Base-by-base conservation (phyloP, 2,113 vertebrate species). In the Chunga burmeisteri region DNA sequence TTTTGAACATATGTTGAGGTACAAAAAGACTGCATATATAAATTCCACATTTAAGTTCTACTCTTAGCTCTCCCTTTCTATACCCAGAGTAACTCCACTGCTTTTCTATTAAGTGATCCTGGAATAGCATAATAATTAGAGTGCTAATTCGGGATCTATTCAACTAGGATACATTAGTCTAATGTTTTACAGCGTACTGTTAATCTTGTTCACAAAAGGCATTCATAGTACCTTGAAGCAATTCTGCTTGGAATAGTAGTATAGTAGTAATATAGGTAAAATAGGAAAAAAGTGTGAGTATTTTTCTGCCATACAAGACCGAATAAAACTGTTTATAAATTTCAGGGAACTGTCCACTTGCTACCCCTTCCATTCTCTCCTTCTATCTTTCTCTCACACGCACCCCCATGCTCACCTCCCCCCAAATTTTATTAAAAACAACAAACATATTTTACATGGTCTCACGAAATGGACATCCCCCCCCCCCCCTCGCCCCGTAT, bases 351-450 rank as follows among this genome's bases (percentile, higher is more conserved):
- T n/a, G 50, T 17, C 42, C 22, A 36, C 36, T 75, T 79, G 19
- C 32, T 26, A 56, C 5, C 4, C 4, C 11, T 82, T 72, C n/a
- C 3, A 42, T 21, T 72, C 32, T 50, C 9, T 12, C 2, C 53
- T 16, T 26, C 10, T 44, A 70, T 62, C 19, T 30, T 38, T 38
- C 23, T 59, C 16, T 79, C 59, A 3, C 21, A n/a, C 6, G 11
- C 2, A 20, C 16, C 19, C 0, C 4, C 16, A n/a, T 16, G 16
- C 22, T 61, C 34, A 73, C 1, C 1, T 3, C 3, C 7, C 11
- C 27, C 3, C 6, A 42, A 38, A 75, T 50, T 75, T 25, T 38
- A 42, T 44, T 16, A 9, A 81, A 62, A 90, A 44, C n/a, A 1
- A 2, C 3, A n/a, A 42, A n/a, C 5, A 2, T 21, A 67, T 44